Evolutionary conservation across 1,140 invertebrate genomes (phyloP).

Genomic region (Pseudomyrmex pallidus): DNA sequence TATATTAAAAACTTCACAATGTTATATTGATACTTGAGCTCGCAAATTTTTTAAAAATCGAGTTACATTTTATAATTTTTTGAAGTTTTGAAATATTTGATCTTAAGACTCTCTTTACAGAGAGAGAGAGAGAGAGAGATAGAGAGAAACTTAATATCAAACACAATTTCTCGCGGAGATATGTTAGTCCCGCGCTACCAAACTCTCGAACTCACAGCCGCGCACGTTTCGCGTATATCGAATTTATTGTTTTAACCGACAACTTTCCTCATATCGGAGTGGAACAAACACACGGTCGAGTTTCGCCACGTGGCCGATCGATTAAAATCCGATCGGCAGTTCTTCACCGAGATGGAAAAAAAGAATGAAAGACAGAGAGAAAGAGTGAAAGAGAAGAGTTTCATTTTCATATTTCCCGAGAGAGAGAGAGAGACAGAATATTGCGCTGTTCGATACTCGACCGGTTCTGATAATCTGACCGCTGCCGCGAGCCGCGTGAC

Average conservation of each 20-base stretch:
- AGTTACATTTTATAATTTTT: background rate
- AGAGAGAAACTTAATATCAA: background rate
- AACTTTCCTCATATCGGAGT: slow-evolving; percentile 21
- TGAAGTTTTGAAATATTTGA: background rate
- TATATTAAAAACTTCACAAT: background rate
- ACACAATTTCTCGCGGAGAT: background rate
- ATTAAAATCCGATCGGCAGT: slow-evolving; percentile 28
- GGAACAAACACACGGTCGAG: background rate
- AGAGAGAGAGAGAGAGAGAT: no score
- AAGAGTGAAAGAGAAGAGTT: background rate
- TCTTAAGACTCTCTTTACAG: background rate
- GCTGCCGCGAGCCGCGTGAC: slow-evolving; percentile 4
- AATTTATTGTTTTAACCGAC: slow-evolving; percentile 17
- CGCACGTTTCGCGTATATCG: slow-evolving; percentile 5
- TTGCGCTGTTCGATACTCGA: slow-evolving; percentile 6
- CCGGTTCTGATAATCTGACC: slow-evolving; percentile 36
- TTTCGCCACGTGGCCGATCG: slow-evolving; percentile 1
- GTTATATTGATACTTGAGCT: background rate
- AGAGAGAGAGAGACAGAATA: background rate
- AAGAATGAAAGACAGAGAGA: background rate
- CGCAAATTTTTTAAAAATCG: background rate
- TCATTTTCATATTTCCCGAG: no score
- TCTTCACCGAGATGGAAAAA: background rate
- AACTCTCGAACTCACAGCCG: background rate
- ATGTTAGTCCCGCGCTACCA: no score